A percentile compares a stretch with the other conserved stretches of the same genome.
phyloP scores from a whole-genome alignment of 2,888 invertebrate genomes.

The Tipula confusa region DNA sequence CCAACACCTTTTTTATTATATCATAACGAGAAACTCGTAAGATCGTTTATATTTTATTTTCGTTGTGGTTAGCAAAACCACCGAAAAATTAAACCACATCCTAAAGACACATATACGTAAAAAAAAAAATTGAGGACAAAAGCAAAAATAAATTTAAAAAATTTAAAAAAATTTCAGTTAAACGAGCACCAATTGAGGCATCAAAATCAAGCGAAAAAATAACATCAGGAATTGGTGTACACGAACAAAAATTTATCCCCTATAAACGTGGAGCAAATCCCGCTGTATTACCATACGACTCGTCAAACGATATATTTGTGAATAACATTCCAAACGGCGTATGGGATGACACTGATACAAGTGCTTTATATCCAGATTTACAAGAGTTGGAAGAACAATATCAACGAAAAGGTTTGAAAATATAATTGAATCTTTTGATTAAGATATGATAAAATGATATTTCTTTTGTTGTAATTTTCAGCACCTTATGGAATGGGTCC shows the following conservation, averaged over 20 bases:
- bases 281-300: constrained; percentile 37
- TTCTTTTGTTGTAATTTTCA: constrained; percentile 33
- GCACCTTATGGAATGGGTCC: constrained; percentile 37
- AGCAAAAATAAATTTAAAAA: neutral
- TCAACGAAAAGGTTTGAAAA: constrained; percentile 41
- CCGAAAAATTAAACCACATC: neutral
- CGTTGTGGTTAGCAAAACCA: neutral
- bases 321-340: constrained; percentile 40
- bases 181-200: constrained; percentile 31
- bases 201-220: neutral
- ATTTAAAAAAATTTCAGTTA: constrained; percentile 28
- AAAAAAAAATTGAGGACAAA: neutral
- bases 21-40: neutral
- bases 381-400: constrained; percentile 44
- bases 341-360: constrained; percentile 47
- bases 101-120: neutral
- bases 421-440: constrained; percentile 29
- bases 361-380: constrained; percentile 42
- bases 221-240: constrained; percentile 21
- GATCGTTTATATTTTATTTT: neutral
- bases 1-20: neutral
- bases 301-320: constrained; percentile 31
- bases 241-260: constrained; percentile 41
- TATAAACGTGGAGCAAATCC: constrained; percentile 47
- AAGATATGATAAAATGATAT: neutral